phyloP scores from a whole-genome alignment of 2,797 vertebrate genomes.

The Phrynocephalus vlangalii region DNA sequence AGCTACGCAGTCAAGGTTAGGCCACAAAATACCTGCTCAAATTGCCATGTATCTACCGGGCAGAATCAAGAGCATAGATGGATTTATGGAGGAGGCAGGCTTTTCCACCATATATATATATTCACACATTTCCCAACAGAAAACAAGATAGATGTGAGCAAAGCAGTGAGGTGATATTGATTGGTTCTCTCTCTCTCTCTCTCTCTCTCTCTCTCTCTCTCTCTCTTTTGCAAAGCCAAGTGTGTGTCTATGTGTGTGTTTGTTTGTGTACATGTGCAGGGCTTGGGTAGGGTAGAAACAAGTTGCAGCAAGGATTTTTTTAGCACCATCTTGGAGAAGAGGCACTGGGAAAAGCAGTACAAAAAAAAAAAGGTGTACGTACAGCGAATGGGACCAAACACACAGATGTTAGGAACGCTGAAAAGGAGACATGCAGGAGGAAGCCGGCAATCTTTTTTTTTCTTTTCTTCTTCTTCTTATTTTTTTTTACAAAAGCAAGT shows the following conservation, averaged over 20 bases:
- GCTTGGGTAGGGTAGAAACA: slow-evolving; percentile 19
- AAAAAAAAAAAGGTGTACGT: background rate
- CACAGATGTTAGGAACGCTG: slow-evolving; percentile 53
- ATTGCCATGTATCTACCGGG: slow-evolving; percentile 75
- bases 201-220: slow-evolving; percentile 11
- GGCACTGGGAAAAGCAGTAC: slow-evolving; percentile 29
- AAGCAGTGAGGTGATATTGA: slow-evolving; percentile 39
- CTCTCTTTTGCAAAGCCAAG: slow-evolving; percentile 58
- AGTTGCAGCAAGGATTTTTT: slow-evolving; percentile 47
- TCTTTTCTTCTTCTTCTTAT: no score
- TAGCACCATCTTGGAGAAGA: slow-evolving; percentile 64
- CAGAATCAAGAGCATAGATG: slow-evolving; percentile 56
- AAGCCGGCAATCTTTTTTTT: background rate
- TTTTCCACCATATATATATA: no score
- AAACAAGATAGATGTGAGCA: slow-evolving; percentile 51
- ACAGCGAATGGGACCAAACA: slow-evolving; percentile 47
- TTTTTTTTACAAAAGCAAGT: slow-evolving; percentile 56
- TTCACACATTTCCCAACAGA: slow-evolving; percentile 3
- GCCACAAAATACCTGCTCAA: slow-evolving; percentile 86
- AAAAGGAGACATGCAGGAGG: slow-evolving; percentile 36
- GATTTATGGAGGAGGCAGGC: slow-evolving; percentile 15
- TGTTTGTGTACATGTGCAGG: no score
- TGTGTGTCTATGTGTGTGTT: background rate
- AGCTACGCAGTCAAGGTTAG: slow-evolving; percentile 83
- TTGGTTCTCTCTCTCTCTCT: slow-evolving; percentile 3